A percentile compares a stretch with the other conserved stretches of the same genome.
Evolutionary conservation across 37 sponge, comb jelly and placozoan species (phyloP).

Genomic region (Halisarca cf. caerulea): DNA sequence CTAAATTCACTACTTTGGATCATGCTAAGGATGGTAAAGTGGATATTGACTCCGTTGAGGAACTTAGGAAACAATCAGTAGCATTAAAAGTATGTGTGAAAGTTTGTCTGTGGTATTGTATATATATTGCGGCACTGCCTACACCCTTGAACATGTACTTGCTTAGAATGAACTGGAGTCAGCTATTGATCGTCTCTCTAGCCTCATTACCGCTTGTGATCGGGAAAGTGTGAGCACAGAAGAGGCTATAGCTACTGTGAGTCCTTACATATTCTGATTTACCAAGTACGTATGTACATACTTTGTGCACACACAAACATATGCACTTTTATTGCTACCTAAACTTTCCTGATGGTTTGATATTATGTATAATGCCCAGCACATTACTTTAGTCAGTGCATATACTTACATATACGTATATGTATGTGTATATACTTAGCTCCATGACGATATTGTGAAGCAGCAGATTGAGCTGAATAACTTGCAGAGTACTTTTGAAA

Average conservation of each 20-base stretch:
- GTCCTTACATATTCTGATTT: too few species aligned
- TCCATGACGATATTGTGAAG: constrained; percentile 46
- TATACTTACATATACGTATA: neutral
- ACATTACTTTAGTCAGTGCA: too few species aligned
- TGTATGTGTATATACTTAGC: constrained; percentile 23
- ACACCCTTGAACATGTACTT: neutral
- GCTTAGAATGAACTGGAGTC: neutral
- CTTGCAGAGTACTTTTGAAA: constrained; percentile 47
- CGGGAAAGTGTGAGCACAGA: neutral
- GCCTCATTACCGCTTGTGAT: neutral
- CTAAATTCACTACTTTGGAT: constrained; percentile 24
- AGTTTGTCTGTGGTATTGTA: neutral
- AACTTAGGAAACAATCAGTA: constrained; percentile 33
- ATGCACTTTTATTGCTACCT: too few species aligned
- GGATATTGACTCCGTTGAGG: constrained; percentile 49
- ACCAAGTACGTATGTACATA: too few species aligned
- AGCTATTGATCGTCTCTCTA: neutral
- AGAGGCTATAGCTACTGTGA: constrained; percentile 22
- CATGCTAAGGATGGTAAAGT: constrained; percentile 56
- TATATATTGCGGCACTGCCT: neutral
- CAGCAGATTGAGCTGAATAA: constrained; percentile 56
- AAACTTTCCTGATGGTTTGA: too few species aligned
- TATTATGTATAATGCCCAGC: too few species aligned
- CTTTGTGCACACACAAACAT: too few species aligned
- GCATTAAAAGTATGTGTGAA: constrained; percentile 30